Evolutionary conservation across 2,797 vertebrate species (phyloP), one percentile per base, ranked within the genome.

Genomic region (Sebastes steindachneri): DNA sequence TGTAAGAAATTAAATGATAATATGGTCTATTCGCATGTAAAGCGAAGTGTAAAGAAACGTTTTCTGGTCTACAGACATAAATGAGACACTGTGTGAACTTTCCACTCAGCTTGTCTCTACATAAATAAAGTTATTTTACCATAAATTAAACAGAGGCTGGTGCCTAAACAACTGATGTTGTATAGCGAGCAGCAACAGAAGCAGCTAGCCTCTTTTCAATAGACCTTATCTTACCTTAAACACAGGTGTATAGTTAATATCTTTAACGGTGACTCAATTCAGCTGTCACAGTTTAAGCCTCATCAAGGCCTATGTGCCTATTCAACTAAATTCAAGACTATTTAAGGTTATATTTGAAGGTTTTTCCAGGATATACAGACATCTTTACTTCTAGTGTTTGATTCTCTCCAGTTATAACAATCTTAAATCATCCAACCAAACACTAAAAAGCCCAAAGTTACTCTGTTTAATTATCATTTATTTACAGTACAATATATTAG

Each of bases 11-110:
- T 0, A 14, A 41, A 41, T 41, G 12, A 41, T 41, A 41, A 41
- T 41, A 41, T 41, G 37, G 37, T 41, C 37, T 41, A 41, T 41
- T 41, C 37, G 12, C 37, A 41, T 41, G 37, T 15, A 3, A 41
- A 14, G 0, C 5, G 2, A 41, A 41, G 37, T 41, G 37, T 15
- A 41, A 15, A 41, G 12, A 41, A 41, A 41, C 0, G 0, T 2
- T 41, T 41, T 41, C 12, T 41, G 14, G 5, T 41, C 37, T 41
- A 41, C 37, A 41, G 37, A 6, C 37, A 41, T 41, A 41, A 41
- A 41, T 41, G 37, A 0, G 37, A 41, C 5, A 41, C 37, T 15
- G 37, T 54, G 53, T 54, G n/a, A 54, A 54, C 53, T 12, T 54
- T 54, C 9, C 21, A 10, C 53, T 23, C 26, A 33, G 25, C 26